Evolutionary conservation across 2,888 invertebrate species (phyloP), one percentile per base, ranked within the genome.

Genomic region (Morpho achilles): DNA sequence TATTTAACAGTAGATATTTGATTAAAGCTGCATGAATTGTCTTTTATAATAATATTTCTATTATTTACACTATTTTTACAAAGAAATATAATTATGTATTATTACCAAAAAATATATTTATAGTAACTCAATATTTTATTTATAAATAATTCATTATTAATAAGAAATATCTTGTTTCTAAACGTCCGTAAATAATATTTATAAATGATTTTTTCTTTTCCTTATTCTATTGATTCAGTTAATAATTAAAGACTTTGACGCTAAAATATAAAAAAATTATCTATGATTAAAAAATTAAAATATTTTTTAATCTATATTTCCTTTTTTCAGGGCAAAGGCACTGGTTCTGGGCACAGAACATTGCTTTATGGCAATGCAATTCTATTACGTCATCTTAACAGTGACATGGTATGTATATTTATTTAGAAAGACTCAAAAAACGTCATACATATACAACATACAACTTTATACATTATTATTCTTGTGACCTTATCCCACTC

Each of bases 361-460:
- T 92, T 99, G 67, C 93, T 99, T 23, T 99, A 99, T 84, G 99
- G 99, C 76, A 99, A 99, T 92, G 99, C 99, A 56, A 99, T 99
- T 68, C 93, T 99, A 56, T 92, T 99, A 60, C 93, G 99, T 67
- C 99, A 99, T 92, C 96, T 97, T 76, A 99, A 99, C 92, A 99
- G 99, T 87, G 98, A 98, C 79, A 99, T 99, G 99, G 99, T 99
- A 92, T 88, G 91, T 79, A 23, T 48, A 47, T 7, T 7, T 41
- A 16, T 16, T 16, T 16, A 16, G 16, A 16, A 16, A 16, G 16
- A 16, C 16, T 16, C 16, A 16, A 16, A 1, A 16, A 16, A 16
- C 16, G 1, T 16, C 16, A 16, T 16, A 16, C 16, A 16, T 16
- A 16, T 16, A 16, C 1, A 16, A 16, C 16, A 16, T n/a, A n/a